Percentiles rank a stretch among this genome's conserved stretches.
Conservation (phyloP, 2,113 vertebrate genomes). For the Gopherus flavomarginatus region DNA sequence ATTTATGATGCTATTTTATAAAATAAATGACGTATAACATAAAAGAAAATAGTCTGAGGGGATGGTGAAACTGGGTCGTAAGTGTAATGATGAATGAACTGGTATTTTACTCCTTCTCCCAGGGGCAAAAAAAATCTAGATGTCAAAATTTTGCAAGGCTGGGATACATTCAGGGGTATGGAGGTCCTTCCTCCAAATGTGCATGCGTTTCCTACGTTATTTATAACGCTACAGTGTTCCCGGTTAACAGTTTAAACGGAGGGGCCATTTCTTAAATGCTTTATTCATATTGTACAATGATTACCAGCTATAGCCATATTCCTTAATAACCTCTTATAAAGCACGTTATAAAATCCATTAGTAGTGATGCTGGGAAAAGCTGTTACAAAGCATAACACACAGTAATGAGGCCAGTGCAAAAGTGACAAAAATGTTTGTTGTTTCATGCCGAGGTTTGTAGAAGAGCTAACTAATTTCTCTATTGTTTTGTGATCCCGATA, state of each 20-base stretch:
- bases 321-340: slow-evolving; percentile 84
- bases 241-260: slow-evolving; percentile 77
- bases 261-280: slow-evolving; percentile 77
- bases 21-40: slow-evolving; percentile 45
- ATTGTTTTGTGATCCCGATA: slow-evolving; percentile 27
- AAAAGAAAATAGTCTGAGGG: slow-evolving; percentile 21
- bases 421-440: slow-evolving; percentile 41
- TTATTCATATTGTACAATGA: slow-evolving; percentile 80
- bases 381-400: slow-evolving; percentile 72
- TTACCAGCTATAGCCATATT: slow-evolving; percentile 79
- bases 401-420: slow-evolving; percentile 60
- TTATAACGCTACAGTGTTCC: slow-evolving; percentile 67
- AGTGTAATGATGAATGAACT: background rate
- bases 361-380: slow-evolving; percentile 69
- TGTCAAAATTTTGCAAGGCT: background rate
- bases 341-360: slow-evolving; percentile 74
- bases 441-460: slow-evolving; percentile 36
- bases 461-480: slow-evolving; percentile 48
- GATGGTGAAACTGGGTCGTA: background rate
- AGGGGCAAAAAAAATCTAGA: accelerated
- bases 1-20: slow-evolving; percentile 1
- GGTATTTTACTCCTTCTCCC: background rate
- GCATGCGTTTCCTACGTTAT: slow-evolving; percentile 41
- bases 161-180: background rate
- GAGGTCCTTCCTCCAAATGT: background rate